phyloP scores from a whole-genome alignment of 1,140 invertebrate genomes.

The Pteromalus puparum region DNA sequence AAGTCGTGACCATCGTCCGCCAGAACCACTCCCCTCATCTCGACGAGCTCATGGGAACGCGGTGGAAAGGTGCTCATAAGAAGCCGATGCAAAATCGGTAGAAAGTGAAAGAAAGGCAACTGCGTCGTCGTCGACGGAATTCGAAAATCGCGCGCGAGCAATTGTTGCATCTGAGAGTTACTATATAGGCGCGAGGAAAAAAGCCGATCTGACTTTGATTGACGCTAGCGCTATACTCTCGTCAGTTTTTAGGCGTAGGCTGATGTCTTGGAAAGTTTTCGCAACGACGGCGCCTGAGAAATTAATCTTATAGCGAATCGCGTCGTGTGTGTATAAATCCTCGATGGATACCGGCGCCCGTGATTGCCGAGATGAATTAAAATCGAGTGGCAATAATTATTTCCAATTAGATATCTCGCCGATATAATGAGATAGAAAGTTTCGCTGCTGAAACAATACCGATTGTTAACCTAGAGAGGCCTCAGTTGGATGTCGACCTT shows the following conservation, averaged over 20 bases:
- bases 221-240: not conserved
- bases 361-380: not conserved
- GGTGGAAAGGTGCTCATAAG: conserved; percentile 8
- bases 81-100: conserved; percentile 30
- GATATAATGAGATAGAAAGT: conserved; percentile 36
- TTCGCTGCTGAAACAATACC: conserved; percentile 19
- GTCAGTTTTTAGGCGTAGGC: too few relatives aligned
- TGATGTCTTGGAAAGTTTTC: not conserved
- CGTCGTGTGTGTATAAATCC: too few relatives aligned
- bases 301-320: too few relatives aligned
- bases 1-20: conserved; percentile 23
- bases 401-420: conserved; percentile 2
- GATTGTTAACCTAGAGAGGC: conserved; percentile 24
- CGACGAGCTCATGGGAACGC: not conserved
- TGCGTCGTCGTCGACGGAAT: not conserved
- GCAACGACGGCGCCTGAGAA: not conserved
- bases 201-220: conserved; percentile 17
- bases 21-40: not conserved
- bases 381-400: not conserved
- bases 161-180: not conserved
- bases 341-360: not conserved
- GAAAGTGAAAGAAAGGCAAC: conserved; percentile 33
- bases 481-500: not conserved
- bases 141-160: not conserved
- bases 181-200: not conserved